Evolutionary conservation across 2,888 invertebrate genomes (phyloP).

Genomic region (Euspilapteryx auroguttella): DNA sequence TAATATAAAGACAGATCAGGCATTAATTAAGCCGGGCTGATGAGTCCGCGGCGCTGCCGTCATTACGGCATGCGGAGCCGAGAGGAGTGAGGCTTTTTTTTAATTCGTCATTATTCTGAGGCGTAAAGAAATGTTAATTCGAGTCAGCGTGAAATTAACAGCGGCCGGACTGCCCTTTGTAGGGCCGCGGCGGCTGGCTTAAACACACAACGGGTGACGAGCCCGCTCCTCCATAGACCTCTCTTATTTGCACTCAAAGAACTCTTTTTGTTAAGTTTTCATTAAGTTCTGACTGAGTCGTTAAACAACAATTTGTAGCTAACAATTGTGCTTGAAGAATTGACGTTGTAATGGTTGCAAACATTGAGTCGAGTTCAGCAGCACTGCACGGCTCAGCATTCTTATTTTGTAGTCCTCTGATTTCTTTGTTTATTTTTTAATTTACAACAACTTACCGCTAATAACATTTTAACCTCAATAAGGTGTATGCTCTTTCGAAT

Average conservation of each 20-base stretch:
- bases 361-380: too few species aligned
- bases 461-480: too few species aligned
- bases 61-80: constrained; percentile 54
- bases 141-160: constrained; percentile 63
- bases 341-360: too few species aligned
- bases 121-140: constrained; percentile 65
- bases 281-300: constrained; percentile 39
- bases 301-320: constrained; percentile 42
- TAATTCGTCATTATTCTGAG: constrained; percentile 61
- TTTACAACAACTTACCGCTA: too few species aligned
- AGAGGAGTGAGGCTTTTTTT: constrained; percentile 39
- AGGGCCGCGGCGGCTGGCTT: constrained; percentile 46
- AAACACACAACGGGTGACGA: constrained; percentile 61
- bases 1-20: constrained; percentile 59
- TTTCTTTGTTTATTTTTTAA: too few species aligned
- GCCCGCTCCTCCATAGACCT: constrained; percentile 36
- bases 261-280: constrained; percentile 45
- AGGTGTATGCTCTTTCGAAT: too few species aligned
- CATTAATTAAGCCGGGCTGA: constrained; percentile 56
- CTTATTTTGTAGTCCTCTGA: too few species aligned
- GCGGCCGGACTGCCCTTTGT: constrained; percentile 54
- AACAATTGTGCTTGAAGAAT: constrained; percentile 24
- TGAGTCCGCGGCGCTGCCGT: constrained; percentile 40
- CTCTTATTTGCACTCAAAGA: constrained; percentile 55
- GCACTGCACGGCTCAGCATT: too few species aligned